Evolutionary conservation across 2,113 vertebrate species (phyloP).

Genomic region (Pelecanus crispus): DNA sequence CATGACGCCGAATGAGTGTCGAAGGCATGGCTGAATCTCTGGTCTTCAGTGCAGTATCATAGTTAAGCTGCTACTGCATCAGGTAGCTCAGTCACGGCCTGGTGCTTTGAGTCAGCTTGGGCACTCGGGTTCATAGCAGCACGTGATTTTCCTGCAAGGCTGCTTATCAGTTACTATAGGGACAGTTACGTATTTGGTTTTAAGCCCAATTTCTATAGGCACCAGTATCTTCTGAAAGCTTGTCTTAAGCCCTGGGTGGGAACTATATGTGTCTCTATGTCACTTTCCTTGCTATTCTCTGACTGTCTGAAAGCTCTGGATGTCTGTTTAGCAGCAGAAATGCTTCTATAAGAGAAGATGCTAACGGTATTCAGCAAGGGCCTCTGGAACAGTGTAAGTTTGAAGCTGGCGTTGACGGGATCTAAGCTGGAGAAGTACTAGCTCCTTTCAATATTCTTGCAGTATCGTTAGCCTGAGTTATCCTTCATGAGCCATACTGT

Average conservation of each 20-base stretch:
- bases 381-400: neutral
- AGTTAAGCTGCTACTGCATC: neutral
- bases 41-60: neutral
- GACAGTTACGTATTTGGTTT: neutral
- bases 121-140: neutral
- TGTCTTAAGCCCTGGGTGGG: neutral
- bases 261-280: neutral
- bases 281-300: neutral
- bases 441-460: neutral
- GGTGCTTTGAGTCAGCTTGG: neutral
- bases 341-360: neutral
- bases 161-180: neutral
- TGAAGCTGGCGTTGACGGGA: neutral
- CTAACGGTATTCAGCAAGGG: neutral
- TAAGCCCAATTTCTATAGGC: neutral
- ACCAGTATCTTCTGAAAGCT: neutral
- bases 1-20: neutral
- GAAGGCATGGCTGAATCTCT: neutral
- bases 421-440: neutral
- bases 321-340: neutral
- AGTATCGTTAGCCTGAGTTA: neutral
- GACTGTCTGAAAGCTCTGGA: neutral
- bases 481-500: neutral
- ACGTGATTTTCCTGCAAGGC: neutral
- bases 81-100: neutral